Base-by-base conservation (phyloP, 2,113 vertebrate species). In the Amia ocellicauda region DNA sequence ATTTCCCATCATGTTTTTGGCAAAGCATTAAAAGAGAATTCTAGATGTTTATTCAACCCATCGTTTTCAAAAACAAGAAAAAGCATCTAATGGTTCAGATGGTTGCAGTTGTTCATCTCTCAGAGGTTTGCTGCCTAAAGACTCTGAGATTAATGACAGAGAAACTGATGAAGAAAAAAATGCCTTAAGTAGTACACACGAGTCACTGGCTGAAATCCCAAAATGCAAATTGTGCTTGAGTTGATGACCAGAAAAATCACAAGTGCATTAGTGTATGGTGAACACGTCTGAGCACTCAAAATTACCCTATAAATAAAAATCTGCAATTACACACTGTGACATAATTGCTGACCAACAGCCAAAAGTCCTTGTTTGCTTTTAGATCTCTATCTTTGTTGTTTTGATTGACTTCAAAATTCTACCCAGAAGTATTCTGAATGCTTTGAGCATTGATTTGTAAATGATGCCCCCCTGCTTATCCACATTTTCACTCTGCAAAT, bases 171-270 rank as follows among this genome's bases (percentile, higher is more conserved):
- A n/a, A 31, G 26, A 17, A 54, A 56, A 88, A 90, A 90, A 91
- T 86, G 85, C 80, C 85, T 88, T 86, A 80, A 85, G 86, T 83
- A 85, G 78, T 72, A 69, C 78, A 81, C 85, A 86, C 81, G 87
- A 89, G 84, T 86, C 85, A 88, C 83, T 88, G 86, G 88, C 86
- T 83, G 66, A 80, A 83, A 77, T 91, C 85, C 84, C 83, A 87
- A 90, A 90, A 91, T 91, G 88, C 89, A 87, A 91, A 90, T 91
- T 85, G 83, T 75, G 70, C 71, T 79, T 79, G 84, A 86, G 83
- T 83, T 90, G 90, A 91, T 87, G 89, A 88, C 85, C 85, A 83
- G 87, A 86, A 90, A 41, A 88, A 89, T 89, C 81, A 78, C 62
- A 78, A 74, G 72, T 77, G 81, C 68, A 74, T 82, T 77, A 80